These are phyloP conservation scores for Azorinus chamasolen DNA, from an alignment of 2,888 invertebrate species.

Conservation along the genomic window DNA sequence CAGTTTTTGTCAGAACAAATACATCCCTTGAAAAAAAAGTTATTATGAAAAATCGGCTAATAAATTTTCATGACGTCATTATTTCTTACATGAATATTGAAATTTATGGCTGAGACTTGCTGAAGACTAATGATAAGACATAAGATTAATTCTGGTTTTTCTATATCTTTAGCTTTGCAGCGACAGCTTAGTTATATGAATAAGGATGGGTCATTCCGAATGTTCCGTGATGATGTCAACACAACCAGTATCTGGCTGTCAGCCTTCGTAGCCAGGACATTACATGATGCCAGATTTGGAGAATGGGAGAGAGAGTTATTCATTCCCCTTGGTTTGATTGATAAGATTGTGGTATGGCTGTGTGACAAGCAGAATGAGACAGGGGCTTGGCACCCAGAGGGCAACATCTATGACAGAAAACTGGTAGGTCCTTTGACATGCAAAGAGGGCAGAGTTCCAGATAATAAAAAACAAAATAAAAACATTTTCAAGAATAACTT, in stretches of 20 bases:
- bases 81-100: no score
- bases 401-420: constrained; percentile 91
- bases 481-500: no score
- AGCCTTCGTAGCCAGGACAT: constrained; percentile 94
- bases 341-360: constrained; percentile 94
- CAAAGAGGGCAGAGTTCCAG: no score
- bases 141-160: no score
- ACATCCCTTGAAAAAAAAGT: no score
- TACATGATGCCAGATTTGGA: constrained; percentile 96
- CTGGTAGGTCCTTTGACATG: constrained; percentile 87
- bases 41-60: no score
- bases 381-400: constrained; percentile 90
- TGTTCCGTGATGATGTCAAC: constrained; percentile 90
- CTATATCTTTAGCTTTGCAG: constrained; percentile 91
- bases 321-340: constrained; percentile 95
- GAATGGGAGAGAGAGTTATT: constrained; percentile 99
- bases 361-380: constrained; percentile 93
- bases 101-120: no score
- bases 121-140: no score
- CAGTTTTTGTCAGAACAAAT: no score
- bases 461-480: no score
- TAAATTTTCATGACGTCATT: no score
- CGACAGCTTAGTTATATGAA: constrained; percentile 96
- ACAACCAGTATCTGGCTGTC: constrained; percentile 95
- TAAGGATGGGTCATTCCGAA: constrained; percentile 95